Base-by-base conservation (phyloP, 2,888 invertebrate genomes). In the Chromoteleia sp. region DNA sequence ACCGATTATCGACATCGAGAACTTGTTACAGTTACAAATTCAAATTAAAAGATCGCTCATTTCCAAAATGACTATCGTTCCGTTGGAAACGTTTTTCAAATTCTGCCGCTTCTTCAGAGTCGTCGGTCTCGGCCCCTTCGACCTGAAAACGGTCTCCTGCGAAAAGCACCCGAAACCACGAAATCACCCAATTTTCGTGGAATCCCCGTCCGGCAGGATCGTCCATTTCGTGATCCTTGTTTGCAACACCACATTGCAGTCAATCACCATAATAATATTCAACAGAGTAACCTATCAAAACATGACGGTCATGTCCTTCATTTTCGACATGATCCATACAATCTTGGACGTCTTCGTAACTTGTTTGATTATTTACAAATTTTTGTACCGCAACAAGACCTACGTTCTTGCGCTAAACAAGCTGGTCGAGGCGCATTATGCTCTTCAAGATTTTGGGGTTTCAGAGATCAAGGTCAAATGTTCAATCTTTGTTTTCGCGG, bases 81-180 rank as follows among this genome's bases (percentile, higher is more conserved):
- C 50, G 4, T 8, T 29, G 21, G 29, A 14, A 25, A 29, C 25
- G 0, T 59, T 59, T 33, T 15, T 21, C 15, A 59, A 41, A 43
- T 59, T 59, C 1, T 59, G n/a, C 7, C 10, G n/a, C 6, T 59
- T 41, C 10, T 59, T 59, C n/a, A 59, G 29, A 15, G n/a, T 43
- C 15, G 43, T 59, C 15, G 58, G 58, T 29, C 41, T 59, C n/a
- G 41, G 58, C 1, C 41, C 58, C 0, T 41, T 39, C 6, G 29
- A 25, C n/a, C 10, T 43, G 3, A 43, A 25, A 25, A 41, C 41
- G 1, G 8, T 43, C 43, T 2, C 3, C 7, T 43, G 19, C 8
- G 8, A 43, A 17, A 43, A 19, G 8, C 43, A 43, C 10, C 1
- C 8, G 0, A 41, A 14, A 5, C 1, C 10, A 4, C 12, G 7